phyloP scores from a whole-genome alignment of 2,113 vertebrate genomes.

The Acrocephalus arundinaceus region DNA sequence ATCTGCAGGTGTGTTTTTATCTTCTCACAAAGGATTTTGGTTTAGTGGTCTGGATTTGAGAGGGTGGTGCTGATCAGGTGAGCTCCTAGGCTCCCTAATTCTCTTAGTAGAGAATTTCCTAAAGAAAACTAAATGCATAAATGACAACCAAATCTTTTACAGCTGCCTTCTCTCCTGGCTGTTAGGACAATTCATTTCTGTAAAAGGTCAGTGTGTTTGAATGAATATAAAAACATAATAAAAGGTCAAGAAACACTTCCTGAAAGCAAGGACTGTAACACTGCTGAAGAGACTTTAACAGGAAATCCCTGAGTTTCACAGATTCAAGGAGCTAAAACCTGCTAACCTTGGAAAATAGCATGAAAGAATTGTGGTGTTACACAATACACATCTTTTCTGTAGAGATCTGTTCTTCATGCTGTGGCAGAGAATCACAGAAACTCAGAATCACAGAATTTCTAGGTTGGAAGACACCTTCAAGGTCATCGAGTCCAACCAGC shows the following conservation, averaged over 20 bases:
- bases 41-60: background rate
- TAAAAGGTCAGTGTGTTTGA: background rate
- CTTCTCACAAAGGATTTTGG: background rate
- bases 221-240: background rate
- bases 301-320: background rate
- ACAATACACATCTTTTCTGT: background rate
- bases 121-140: background rate
- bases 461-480: too few species aligned
- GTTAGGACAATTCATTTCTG: background rate
- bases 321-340: background rate
- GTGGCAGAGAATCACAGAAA: background rate
- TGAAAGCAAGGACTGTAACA: background rate
- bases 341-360: background rate
- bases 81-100: background rate
- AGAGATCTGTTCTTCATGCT: background rate
- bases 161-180: background rate
- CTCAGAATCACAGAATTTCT: too few species aligned
- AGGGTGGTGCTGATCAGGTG: background rate
- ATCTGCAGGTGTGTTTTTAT: background rate
- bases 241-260: background rate
- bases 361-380: background rate
- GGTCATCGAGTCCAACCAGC: too few species aligned
- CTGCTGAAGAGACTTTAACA: background rate
- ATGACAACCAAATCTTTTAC: background rate
- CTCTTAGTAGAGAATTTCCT: background rate